phyloP scores from a whole-genome alignment of 2,113 vertebrate species.

The Manacus vitellinus region DNA sequence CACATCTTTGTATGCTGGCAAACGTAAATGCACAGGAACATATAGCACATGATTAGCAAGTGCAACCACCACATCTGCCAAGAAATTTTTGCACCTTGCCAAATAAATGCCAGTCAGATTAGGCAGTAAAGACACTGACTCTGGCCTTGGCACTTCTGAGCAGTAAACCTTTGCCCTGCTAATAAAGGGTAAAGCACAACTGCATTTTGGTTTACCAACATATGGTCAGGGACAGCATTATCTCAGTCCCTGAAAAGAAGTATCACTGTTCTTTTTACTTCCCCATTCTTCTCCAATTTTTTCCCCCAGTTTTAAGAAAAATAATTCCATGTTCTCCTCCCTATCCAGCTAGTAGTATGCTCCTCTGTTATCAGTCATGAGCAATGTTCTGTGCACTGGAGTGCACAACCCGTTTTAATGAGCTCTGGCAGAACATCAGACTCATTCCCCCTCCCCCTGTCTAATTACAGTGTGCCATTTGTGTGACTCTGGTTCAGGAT shows the following conservation, averaged over 20 bases:
- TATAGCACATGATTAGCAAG: conserved; percentile 1
- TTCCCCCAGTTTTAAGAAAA: background rate
- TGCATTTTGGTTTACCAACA: background rate
- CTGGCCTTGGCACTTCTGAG: background rate
- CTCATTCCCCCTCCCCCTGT: background rate
- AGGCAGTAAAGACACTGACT: background rate
- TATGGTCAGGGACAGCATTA: background rate
- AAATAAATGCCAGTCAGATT: conserved; percentile 12
- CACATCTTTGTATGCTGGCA: background rate
- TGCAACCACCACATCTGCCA: background rate
- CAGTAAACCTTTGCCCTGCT: background rate
- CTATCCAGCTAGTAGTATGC: background rate
- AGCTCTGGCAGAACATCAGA: conserved; percentile 49
- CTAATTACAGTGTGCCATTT: conserved; percentile 30
- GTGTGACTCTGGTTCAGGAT: conserved; percentile 7
- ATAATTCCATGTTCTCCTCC: background rate
- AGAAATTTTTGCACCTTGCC: conserved; percentile 2
- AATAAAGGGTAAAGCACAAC: background rate
- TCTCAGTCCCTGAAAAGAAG: background rate
- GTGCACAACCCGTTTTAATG: conserved; percentile 43
- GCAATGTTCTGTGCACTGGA: background rate
- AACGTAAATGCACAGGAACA: background rate
- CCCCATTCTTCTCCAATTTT: background rate
- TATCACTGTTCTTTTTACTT: background rate
- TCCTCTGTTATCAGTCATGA: background rate